Conservation (phyloP, 23 tunicate genomes). For the Halocynthia roretzi region DNA sequence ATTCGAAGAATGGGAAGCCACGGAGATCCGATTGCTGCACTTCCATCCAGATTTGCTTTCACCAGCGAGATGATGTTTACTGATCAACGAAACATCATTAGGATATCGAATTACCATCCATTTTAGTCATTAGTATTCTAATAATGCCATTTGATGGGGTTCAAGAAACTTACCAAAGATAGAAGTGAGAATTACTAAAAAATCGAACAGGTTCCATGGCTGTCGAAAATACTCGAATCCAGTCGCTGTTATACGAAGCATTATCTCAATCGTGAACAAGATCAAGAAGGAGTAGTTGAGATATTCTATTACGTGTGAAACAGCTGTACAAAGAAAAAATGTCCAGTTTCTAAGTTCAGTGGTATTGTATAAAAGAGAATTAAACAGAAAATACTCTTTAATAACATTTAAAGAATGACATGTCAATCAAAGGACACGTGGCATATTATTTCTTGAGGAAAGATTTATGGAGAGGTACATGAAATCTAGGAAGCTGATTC, state of each 20-base stretch:
- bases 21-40: constrained; percentile 38
- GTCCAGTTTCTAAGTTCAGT: too few species aligned
- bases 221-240: constrained; percentile 49
- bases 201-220: constrained; percentile 84
- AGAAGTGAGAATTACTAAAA: constrained; percentile 52
- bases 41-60: neutral
- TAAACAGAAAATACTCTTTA: too few species aligned
- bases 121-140: neutral
- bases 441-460: too few species aligned
- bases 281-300: constrained; percentile 49
- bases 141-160: neutral
- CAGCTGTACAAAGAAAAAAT: neutral
- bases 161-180: constrained; percentile 33
- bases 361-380: too few species aligned
- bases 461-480: constrained; percentile 5
- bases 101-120: neutral
- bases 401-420: too few species aligned
- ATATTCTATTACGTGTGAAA: constrained; percentile 3
- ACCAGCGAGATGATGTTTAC: constrained; percentile 47
- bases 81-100: constrained; percentile 8
- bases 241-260: constrained; percentile 58
- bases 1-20: constrained; percentile 85
- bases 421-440: too few species aligned
- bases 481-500: neutral
- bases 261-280: constrained; percentile 53